A percentile compares a stretch with the other conserved stretches of the same genome.
Conservation (phyloP, 2,113 vertebrate genomes). For the Oxyruncus cristatus region DNA sequence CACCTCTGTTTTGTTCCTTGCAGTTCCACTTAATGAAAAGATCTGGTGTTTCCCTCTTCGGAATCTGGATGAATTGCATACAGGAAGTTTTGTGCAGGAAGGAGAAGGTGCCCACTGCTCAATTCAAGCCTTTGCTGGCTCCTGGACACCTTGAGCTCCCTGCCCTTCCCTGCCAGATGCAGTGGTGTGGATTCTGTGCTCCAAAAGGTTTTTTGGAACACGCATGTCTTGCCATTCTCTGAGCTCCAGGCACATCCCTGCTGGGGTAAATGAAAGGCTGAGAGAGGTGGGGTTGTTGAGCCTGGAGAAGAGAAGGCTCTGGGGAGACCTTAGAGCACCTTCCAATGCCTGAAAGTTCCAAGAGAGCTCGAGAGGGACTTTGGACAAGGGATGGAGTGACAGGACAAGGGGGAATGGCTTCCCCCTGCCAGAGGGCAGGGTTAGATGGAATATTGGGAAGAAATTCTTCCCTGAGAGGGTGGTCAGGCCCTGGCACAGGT, state of each 20-base stretch:
- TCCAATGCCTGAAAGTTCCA: background rate
- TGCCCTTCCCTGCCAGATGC: accelerated
- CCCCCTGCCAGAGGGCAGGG: background rate
- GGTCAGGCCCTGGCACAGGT: background rate
- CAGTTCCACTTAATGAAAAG: background rate
- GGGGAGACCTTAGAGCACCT: background rate
- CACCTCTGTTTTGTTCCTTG: background rate
- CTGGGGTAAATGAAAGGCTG: background rate
- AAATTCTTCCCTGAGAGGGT: accelerated
- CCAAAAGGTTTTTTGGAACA: background rate
- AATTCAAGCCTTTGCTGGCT: background rate
- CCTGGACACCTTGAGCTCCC: background rate
- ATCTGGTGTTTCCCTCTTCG: background rate
- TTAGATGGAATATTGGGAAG: accelerated
- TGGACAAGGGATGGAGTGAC: accelerated
- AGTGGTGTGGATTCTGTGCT: background rate
- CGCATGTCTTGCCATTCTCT: background rate
- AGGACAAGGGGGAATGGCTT: background rate
- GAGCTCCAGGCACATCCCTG: background rate
- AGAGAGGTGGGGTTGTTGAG: background rate
- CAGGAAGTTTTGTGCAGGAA: background rate
- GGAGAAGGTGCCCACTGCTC: background rate
- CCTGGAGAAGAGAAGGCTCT: background rate
- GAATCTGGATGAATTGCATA: background rate
- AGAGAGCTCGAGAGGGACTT: background rate